Conservation (phyloP, 2,888 invertebrate genomes). For the Drosophila nr. fundita region DNA sequence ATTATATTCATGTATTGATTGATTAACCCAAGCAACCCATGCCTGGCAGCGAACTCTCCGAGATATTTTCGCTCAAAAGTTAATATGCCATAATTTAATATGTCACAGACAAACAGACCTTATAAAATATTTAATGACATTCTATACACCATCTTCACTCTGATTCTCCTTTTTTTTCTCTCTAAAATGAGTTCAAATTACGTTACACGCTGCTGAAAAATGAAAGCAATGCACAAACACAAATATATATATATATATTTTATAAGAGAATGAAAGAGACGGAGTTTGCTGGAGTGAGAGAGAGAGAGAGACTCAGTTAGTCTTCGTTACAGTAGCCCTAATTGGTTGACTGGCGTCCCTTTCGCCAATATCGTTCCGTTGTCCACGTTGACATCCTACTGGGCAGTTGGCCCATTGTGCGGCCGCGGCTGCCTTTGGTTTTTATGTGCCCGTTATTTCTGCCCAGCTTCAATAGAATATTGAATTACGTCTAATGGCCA, state of each 20-base stretch:
- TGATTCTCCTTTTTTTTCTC: not conserved
- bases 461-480: constrained; percentile 69
- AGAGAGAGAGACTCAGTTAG: constrained; percentile 40
- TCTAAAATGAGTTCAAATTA: constrained; percentile 62
- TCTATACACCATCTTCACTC: constrained; percentile 8
- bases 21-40: constrained; percentile 31
- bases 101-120: constrained; percentile 29
- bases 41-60: constrained; percentile 3
- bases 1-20: constrained; percentile 34
- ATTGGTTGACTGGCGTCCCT: constrained; percentile 65
- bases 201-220: constrained; percentile 52
- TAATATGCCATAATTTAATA: constrained; percentile 60
- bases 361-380: constrained; percentile 31
- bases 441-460: constrained; percentile 31
- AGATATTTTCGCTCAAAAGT: constrained; percentile 38
- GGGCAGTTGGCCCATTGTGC: constrained; percentile 48
- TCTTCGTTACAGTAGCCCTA: constrained; percentile 59
- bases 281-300: not conserved
- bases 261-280: constrained; percentile 1
- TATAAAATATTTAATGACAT: constrained; percentile 22
- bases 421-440: constrained; percentile 35
- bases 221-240: constrained; percentile 31
- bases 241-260: constrained; percentile 8
- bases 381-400: constrained; percentile 44
- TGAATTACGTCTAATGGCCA: constrained; percentile 77